Evolutionary conservation across 1,140 invertebrate genomes (phyloP).

Genomic region (Temnothorax curvispinosus): DNA sequence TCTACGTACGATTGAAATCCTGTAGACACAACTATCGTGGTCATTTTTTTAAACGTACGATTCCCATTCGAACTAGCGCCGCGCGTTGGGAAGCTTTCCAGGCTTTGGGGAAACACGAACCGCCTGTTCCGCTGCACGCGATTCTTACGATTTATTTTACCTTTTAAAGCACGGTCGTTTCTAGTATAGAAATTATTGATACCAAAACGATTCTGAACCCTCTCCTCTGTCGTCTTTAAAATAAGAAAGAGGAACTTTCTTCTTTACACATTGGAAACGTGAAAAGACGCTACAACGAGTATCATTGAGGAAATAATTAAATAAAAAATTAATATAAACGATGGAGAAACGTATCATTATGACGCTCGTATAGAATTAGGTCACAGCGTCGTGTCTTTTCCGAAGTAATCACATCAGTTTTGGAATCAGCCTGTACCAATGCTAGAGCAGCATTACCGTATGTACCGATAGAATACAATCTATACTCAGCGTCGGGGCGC

Average conservation of each 20-base stretch:
- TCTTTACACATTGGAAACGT: not conserved
- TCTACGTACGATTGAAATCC: conserved; percentile 32
- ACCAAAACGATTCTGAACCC: not conserved
- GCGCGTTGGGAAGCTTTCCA: not conserved
- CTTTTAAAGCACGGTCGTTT: not conserved
- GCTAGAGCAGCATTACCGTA: conserved; percentile 64
- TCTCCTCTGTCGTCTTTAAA: not conserved
- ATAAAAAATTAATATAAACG: conserved; percentile 1
- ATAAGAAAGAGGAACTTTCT: not conserved
- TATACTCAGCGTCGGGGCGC: conserved; percentile 64
- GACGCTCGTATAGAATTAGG: not conserved
- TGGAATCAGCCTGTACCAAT: conserved; percentile 73
- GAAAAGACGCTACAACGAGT: not conserved
- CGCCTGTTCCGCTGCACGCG: conserved; percentile 14
- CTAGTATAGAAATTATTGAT: conserved; percentile 22
- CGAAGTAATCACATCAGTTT: conserved; percentile 52
- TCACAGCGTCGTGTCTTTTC: conserved; percentile 24
- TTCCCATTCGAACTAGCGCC: not conserved
- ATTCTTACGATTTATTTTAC: conserved; percentile 11
- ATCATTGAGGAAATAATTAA: not conserved
- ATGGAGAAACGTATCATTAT: not conserved
- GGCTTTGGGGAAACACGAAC: not conserved
- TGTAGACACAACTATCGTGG: conserved; percentile 10
- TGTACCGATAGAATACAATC: conserved; percentile 80
- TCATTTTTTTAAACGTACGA: conserved; percentile 9